Conservation (phyloP, 2,888 invertebrate genomes). For the Stenodera caucasica region DNA sequence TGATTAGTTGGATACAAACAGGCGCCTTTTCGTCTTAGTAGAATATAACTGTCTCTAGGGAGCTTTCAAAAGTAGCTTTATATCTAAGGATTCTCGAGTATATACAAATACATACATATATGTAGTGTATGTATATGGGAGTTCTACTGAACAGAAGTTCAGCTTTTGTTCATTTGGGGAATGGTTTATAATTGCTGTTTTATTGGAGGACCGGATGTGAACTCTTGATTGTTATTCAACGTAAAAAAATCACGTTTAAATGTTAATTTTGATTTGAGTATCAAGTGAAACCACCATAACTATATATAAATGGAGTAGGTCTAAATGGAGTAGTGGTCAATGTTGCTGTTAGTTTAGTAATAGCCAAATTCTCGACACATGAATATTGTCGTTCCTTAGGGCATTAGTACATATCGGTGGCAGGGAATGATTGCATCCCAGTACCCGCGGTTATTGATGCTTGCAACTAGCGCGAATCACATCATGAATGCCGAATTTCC, state of each 20-base stretch:
- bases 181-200: slow-evolving; percentile 27
- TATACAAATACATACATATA: neutral
- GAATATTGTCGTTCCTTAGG: slow-evolving; percentile 41
- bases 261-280: slow-evolving; percentile 29
- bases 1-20: neutral
- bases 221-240: slow-evolving; percentile 17
- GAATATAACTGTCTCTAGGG: slow-evolving; percentile 1
- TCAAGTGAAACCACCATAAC: neutral
- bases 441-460: slow-evolving; percentile 49
- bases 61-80: neutral
- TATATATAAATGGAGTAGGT: neutral
- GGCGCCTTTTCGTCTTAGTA: neutral
- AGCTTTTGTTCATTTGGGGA: neutral
- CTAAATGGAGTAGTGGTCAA: slow-evolving; percentile 7
- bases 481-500: slow-evolving; percentile 53
- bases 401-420: slow-evolving; percentile 47
- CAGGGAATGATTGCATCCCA: slow-evolving; percentile 44
- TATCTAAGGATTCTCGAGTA: neutral
- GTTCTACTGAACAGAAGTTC: neutral
- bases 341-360: slow-evolving; percentile 19
- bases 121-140: too few relatives aligned
- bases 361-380: slow-evolving; percentile 33
- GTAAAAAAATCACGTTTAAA: slow-evolving; percentile 8
- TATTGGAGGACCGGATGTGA: slow-evolving; percentile 23
- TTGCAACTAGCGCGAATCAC: slow-evolving; percentile 51